Conservation (phyloP, 1,140 invertebrate species). For the Rhagoletis zephyria region DNA sequence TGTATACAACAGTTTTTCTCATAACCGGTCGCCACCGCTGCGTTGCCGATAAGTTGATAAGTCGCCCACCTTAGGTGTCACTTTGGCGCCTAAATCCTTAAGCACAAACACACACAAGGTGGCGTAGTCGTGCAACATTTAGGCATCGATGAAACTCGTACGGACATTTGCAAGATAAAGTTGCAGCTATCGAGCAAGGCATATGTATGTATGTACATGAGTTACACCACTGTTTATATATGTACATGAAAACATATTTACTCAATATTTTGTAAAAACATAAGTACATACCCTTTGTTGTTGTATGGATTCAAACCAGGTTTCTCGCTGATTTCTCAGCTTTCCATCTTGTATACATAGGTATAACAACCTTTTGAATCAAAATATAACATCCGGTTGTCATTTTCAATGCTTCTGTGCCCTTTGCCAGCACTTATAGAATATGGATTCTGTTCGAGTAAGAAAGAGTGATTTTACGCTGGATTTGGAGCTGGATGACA, state of each 20-base stretch:
- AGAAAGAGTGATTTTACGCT: no score
- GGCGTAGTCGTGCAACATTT: background rate
- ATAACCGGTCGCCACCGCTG: background rate
- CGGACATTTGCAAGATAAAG: background rate
- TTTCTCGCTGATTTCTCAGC: no score
- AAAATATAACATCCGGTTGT: background rate
- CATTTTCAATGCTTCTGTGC: background rate
- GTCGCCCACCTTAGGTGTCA: conserved; percentile 18
- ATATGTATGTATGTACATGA: background rate
- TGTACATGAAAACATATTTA: no score
- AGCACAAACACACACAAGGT: background rate
- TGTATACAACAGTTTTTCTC: background rate
- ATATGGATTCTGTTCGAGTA: no score
- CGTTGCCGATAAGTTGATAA: conserved; percentile 20
- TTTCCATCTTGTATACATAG: no score
- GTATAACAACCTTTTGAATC: no score
- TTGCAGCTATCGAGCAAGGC: background rate
- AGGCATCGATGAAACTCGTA: background rate
- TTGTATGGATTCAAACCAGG: no score
- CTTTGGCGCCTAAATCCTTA: conserved; percentile 24
- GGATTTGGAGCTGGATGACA: no score
- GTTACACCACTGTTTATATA: background rate
- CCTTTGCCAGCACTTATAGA: no score
- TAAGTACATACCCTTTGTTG: no score
- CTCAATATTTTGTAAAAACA: no score